Evolutionary conservation across 2,888 invertebrate genomes (phyloP), one percentile per base, ranked within the genome.

Genomic region (Polyommatus iphigenia): DNA sequence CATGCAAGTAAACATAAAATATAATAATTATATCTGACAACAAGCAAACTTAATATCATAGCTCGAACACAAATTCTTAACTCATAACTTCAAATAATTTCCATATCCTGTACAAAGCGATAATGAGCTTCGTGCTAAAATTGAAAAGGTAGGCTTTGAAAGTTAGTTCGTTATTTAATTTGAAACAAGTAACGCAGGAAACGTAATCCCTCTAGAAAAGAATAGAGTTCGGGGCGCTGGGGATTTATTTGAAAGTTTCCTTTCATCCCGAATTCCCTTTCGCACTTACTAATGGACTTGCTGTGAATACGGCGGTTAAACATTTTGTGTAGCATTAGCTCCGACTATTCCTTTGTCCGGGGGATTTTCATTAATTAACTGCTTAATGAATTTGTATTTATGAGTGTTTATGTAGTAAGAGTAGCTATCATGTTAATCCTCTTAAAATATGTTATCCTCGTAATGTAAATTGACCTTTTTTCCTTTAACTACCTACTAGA

Each of bases 61-160:
- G 24, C 20, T 20, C 3, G 20, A 59, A n/a, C 62, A 62, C 81
- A 0, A 79, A 0, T 81, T 80, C 76, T 10, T 81, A 46, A 75
- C 15, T 78, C 76, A 13, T 79, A 78, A 24, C 71, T 79, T 46
- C 5, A 29, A 62, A 29, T 2, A 32, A 32, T 29, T 29, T 29
- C 18, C 29, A 62, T 24, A 18, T 29, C 67, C 29, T 8, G 24
- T 15, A 67, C 67, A 67, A 67, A 29, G 67, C 29, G 29, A 67
- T 32, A 67, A 67, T 32, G 67, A 41, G n/a, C 36, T 20, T 6
- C 20, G 41, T 41, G n/a, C 20, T 41, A 24, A 36, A 72, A 20
- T 72, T 41, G n/a, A 72, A 72, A 72, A 72, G 72, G 41, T 41
- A 13, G 72, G 41, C 41, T 72, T n/a, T 41, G 5, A 41, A 72